Base-by-base conservation (phyloP, 30 jellyfish, hydroid and myxozoan genomes). In the Aurelia aurita complex sp. Pacific region DNA sequence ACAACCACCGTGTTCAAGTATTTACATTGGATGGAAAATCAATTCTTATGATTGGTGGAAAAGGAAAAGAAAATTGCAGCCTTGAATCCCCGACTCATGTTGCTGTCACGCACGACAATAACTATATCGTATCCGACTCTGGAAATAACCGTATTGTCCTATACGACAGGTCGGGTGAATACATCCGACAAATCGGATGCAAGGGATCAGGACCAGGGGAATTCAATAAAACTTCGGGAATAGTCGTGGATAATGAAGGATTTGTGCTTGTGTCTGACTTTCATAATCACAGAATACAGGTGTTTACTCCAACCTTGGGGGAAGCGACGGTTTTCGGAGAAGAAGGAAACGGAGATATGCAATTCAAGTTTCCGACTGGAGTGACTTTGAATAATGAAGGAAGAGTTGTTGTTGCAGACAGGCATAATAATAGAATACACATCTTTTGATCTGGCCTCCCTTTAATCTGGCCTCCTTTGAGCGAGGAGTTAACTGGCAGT, bases 31-130 rank as follows among this genome's bases (percentile, higher is more conserved):
- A 94, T 73, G 98, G 98, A 32, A 94, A 89, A 81, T 83, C 97
- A 33, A 66, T 80, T 10, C 88, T 80, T 14, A 57, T 35, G 14
- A 77, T 94, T 72, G 98, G 98, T 5, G 52, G 82, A 43, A 53
- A 69, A n/a, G 98, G 97, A 35, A 68, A 61, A 32, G 95, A 69
- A 46, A 38, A 32, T 52, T 91, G 94, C 40, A 89, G 71, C 64
- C 79, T 94, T 4, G 93, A 88, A 50, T 82, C 97, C 17, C 98
- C 98, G 53, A 94, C 97, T 23, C 97, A 88, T 74, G 94, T 94
- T 52, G 96, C 98, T 15, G 93, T 94, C 16, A 88, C 93, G 19
- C 88, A 87, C 42, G 93, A 88, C 77, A 94, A 94, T 59, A 73
- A 76, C 46, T 94, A 88, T 63, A 68, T 94, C 51, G 96, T 94